phyloP scores from a whole-genome alignment of 2,797 vertebrate genomes.

The Zenarchopterus dispar region DNA sequence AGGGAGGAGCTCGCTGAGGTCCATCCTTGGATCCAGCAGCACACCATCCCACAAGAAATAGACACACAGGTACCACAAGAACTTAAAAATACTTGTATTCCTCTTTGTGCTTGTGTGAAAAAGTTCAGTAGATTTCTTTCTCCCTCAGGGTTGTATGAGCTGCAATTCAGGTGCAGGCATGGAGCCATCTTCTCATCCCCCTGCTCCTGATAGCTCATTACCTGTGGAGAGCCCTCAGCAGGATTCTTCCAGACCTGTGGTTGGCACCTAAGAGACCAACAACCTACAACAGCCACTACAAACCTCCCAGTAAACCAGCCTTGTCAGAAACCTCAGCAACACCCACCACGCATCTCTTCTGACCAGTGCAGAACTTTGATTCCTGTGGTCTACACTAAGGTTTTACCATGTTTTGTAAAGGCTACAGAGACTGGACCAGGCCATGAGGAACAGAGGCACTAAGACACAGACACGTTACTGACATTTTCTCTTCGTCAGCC shows the following conservation, averaged over 20 bases:
- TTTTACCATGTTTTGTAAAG: slow-evolving; percentile 36
- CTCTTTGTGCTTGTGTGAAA: neutral
- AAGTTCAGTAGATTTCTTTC: slow-evolving; percentile 1
- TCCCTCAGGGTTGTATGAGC: slow-evolving; percentile 73
- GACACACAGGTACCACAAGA: slow-evolving; percentile 78
- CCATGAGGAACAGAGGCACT: slow-evolving; percentile 10
- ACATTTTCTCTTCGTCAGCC: slow-evolving; percentile 31
- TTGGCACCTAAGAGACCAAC: slow-evolving; percentile 65
- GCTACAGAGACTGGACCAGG: slow-evolving; percentile 23
- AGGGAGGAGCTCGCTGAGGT: slow-evolving; percentile 86
- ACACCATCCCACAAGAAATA: slow-evolving; percentile 79
- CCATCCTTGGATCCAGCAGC: slow-evolving; percentile 86
- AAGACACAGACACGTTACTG: slow-evolving; percentile 39
- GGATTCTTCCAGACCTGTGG: slow-evolving; percentile 34
- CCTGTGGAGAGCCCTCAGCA: slow-evolving; percentile 56
- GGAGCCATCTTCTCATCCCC: slow-evolving; percentile 34
- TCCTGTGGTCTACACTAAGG: slow-evolving; percentile 33
- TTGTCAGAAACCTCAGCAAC: slow-evolving; percentile 32
- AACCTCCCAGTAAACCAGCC: slow-evolving; percentile 29
- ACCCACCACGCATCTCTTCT: slow-evolving; percentile 39
- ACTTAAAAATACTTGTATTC: neutral
- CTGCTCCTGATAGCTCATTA: slow-evolving; percentile 60
- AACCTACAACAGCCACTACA: slow-evolving; percentile 6
- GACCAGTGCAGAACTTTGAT: slow-evolving; percentile 36
- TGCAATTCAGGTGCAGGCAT: slow-evolving; percentile 48